Percentiles rank a stretch among this genome's conserved stretches.
Conservation (phyloP, 2,797 vertebrate species). For the Bradypodion pumilum region DNA sequence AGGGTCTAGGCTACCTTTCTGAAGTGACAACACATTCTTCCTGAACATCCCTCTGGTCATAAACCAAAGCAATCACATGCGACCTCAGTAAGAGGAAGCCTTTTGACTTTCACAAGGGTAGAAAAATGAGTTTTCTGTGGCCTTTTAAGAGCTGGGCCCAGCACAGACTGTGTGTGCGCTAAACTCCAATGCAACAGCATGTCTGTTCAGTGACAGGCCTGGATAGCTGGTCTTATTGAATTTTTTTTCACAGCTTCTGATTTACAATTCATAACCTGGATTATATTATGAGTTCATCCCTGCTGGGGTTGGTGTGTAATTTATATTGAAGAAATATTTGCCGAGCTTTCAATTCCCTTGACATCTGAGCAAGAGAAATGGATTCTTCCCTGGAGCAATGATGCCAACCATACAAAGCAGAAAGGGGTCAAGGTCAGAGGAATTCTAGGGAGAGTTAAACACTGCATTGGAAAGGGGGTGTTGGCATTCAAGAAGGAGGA, state of each 20-base stretch:
- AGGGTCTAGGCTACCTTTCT: neutral
- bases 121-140: constrained; percentile 10
- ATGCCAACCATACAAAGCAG: neutral
- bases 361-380: constrained; percentile 43
- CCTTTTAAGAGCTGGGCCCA: constrained; percentile 6
- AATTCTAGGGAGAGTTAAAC: neutral
- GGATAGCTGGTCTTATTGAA: constrained; percentile 52
- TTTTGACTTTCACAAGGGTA: constrained; percentile 16
- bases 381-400: constrained; percentile 53
- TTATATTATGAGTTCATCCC: constrained; percentile 52
- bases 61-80: constrained; percentile 6
- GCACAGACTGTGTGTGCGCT: neutral
- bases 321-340: constrained; percentile 64
- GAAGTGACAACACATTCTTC: neutral
- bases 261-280: constrained; percentile 68
- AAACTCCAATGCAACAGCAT: constrained; percentile 13
- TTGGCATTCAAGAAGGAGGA: neutral
- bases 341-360: constrained; percentile 57
- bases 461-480: neutral
- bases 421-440: neutral
- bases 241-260: constrained; percentile 52
- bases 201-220: neutral
- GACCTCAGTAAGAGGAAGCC: constrained; percentile 24
- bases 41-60: constrained; percentile 10
- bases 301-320: constrained; percentile 52